Evolutionary conservation across 2,888 invertebrate genomes (phyloP).

Genomic region (Heliconius ethilla): DNA sequence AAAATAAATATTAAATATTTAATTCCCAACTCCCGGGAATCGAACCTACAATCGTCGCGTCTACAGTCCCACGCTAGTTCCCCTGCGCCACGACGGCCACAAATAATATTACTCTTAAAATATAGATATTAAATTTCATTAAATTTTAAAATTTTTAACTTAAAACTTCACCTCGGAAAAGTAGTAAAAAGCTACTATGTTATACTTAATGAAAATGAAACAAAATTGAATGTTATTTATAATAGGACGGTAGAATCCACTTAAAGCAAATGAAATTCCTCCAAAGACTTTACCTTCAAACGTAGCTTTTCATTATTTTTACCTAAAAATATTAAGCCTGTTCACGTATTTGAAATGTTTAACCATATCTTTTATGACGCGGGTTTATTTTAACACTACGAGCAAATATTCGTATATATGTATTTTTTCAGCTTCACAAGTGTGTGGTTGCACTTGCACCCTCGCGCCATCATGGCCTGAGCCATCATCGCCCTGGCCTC

Average conservation of each 20-base stretch:
- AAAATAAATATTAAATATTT: no score
- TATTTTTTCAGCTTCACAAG: background rate
- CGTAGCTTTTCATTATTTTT: background rate
- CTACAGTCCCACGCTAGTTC: no score
- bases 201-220: constrained; percentile 10
- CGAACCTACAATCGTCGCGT: no score
- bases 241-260: constrained; percentile 11
- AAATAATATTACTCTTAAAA: background rate
- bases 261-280: constrained; percentile 19
- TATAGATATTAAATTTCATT: background rate
- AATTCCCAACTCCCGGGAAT: no score
- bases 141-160: background rate
- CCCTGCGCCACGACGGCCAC: background rate
- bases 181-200: background rate
- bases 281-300: background rate
- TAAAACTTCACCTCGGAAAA: background rate
- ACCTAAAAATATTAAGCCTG: background rate
- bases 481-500: no score
- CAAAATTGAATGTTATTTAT: constrained; percentile 9
- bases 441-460: no score
- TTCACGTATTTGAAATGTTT: background rate
- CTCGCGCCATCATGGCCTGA: no score
- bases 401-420: background rate
- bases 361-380: background rate
- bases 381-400: background rate